A percentile compares a stretch with the other conserved stretches of the same genome.
phyloP scores from a whole-genome alignment of 37 sponge, comb jelly and placozoan species.

The Haliclona indistincta region DNA sequence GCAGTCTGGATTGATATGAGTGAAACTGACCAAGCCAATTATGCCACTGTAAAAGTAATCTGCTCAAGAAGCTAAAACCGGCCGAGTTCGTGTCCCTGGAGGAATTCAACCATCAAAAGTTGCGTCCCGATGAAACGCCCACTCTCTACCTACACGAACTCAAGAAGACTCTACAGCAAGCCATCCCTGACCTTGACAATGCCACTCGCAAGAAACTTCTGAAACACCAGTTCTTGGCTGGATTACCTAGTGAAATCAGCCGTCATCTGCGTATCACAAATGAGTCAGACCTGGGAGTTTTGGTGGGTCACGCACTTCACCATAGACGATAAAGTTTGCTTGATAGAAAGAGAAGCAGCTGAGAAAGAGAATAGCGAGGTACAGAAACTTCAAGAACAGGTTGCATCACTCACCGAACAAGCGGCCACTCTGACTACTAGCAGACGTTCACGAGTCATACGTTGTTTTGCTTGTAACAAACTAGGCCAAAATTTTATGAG shows the following conservation, averaged over 20 bases:
- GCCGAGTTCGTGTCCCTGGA: slow-evolving; percentile 26
- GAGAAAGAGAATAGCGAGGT: background rate
- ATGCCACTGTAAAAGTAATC: slow-evolving; percentile 1
- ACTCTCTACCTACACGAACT: slow-evolving; percentile 43
- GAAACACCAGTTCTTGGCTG: slow-evolving; percentile 46
- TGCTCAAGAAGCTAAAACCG: slow-evolving; percentile 5
- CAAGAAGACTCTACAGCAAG: slow-evolving; percentile 45
- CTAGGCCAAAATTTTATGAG: no score
- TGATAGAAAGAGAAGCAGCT: background rate
- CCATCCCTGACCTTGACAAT: slow-evolving; percentile 46
- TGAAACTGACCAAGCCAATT: slow-evolving; percentile 2
- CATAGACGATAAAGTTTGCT: slow-evolving; percentile 1
- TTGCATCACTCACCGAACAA: slow-evolving; percentile 17
- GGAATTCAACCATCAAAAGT: slow-evolving; percentile 23
- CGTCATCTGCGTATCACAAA: slow-evolving; percentile 28
- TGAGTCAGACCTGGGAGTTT: slow-evolving; percentile 2
- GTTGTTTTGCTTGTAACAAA: no score
- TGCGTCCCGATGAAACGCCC: slow-evolving; percentile 33
- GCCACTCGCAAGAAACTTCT: slow-evolving; percentile 28
- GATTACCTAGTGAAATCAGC: slow-evolving; percentile 23
- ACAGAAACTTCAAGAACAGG: slow-evolving; percentile 1
- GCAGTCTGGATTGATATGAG: slow-evolving; percentile 45
- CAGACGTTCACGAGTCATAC: background rate
- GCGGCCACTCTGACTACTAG: slow-evolving; percentile 3
- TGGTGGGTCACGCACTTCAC: slow-evolving; percentile 19